Evolutionary conservation across 2,113 vertebrate species (phyloP), one percentile per base, ranked within the genome.

Genomic region (Sterna hirundo): DNA sequence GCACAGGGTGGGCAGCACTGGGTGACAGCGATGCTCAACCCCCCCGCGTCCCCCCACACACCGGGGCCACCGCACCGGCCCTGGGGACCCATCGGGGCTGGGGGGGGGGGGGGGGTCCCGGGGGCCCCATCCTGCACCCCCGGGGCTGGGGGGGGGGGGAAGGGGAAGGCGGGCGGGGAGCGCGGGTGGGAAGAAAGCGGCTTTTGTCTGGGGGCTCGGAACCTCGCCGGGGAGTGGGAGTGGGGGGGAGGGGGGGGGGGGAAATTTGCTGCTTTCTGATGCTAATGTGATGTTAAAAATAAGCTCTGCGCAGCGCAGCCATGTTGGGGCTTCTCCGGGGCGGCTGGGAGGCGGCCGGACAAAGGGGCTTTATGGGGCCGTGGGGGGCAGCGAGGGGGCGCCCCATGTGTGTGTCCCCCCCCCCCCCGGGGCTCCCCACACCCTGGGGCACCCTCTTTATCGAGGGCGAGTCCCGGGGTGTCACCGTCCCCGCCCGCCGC

Each of bases 301-400:
- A 80, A 81, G 86, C 64, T 32, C 22, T n/a, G 75, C 77, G 65
- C 72, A 61, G 61, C 79, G 52, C 90, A 46, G 64, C 90, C 92
- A n/a, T 14, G 66, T 52, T 77, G 68, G 68, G 75, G 76, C 47
- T 68, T 30, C 15, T 30, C 77, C 86, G 26, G 81, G 22, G 81
- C 12, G 52, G 80, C 80, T 61, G 44, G 25, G 70, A 55, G 74
- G 54, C 25, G 15, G 78, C 52, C 5, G 74, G 15, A 92, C 89
- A 98, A 98, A 95, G 91, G 95, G 91, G 78, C 96, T 97, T 97
- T 98, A 96, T 97, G 49, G 94, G 55, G 72, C 66, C 49, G 52
- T 10, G 11, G 79, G 90, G 93, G 44, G 62, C 26, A 14, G 38
- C 0, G 40, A 32, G 82, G 68, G 71, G 90, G 49, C 30, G 38